Evolutionary conservation across 2,888 invertebrate species (phyloP).

Genomic region (Ophonus ardosiacus): DNA sequence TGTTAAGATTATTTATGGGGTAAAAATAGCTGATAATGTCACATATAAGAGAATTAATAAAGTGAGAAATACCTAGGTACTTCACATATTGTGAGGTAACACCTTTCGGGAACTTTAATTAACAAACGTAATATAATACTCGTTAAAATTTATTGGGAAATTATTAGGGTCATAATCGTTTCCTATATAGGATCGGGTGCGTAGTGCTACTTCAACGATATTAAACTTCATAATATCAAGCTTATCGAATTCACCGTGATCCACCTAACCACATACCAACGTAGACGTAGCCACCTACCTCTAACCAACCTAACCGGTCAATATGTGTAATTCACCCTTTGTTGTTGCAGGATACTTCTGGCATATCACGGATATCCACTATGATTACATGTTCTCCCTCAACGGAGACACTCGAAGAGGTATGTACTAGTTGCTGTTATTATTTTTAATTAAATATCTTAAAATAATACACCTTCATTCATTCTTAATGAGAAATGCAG

Average conservation of each 20-base stretch:
- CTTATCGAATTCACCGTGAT: slow-evolving; percentile 40
- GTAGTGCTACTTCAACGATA: slow-evolving; percentile 48
- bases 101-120: slow-evolving; percentile 53
- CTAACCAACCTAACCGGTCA: background rate
- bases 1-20: slow-evolving; percentile 13
- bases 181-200: slow-evolving; percentile 53
- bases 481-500: background rate
- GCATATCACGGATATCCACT: slow-evolving; percentile 96
- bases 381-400: slow-evolving; percentile 89
- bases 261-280: background rate
- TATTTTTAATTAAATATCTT: background rate
- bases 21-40: slow-evolving; percentile 11
- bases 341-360: slow-evolving; percentile 93
- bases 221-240: slow-evolving; percentile 54
- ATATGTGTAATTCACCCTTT: slow-evolving; percentile 64
- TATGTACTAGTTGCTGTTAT: slow-evolving; percentile 75
- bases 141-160: slow-evolving; percentile 57
- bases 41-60: slow-evolving; percentile 23
- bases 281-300: background rate
- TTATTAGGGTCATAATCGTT: slow-evolving; percentile 56
- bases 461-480: background rate
- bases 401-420: slow-evolving; percentile 87
- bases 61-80: slow-evolving; percentile 10
- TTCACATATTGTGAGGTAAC: slow-evolving; percentile 24
- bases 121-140: slow-evolving; percentile 58